Base-by-base conservation (phyloP, 35 echinoderm and acorn worm genomes). In the Strongylocentrotus purpuratus region DNA sequence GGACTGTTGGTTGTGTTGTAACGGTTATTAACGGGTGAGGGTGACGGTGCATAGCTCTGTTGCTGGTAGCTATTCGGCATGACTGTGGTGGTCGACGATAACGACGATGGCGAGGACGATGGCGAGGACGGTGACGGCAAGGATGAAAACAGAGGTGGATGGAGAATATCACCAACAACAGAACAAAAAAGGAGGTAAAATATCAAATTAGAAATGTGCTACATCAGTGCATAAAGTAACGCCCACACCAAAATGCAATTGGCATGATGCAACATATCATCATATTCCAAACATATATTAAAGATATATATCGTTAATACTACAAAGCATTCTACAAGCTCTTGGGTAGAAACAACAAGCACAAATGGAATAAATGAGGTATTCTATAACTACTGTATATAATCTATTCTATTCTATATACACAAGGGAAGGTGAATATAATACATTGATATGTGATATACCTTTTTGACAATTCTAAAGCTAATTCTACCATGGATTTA, bases 21-120 rank as follows among this genome's bases (percentile, higher is more conserved):
- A 48, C 97, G 96, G 87, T 95, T 97, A 87, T 92, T 99, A 45
- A 99, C 95, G 13, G 96, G 97, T 32, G 97, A 99, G 28, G 96
- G 97, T 70, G 97, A 99, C 4, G 96, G 96, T 32, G 97, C 96
- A 94, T 97, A 99, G 78, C 97, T 95, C 86, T 97, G 96, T 31
- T 86, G 95, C 95, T 96, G 92, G 90, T 97, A 99, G 91, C 96
- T 95, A 87, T 97, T 97, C 15, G 96, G 94, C 47, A 97, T 95
- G 50, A 97, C 95, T 96, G 96, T 94, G 33, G 86, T 46, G 46
- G 78, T 46, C 90, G 71, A 78, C 31, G 59, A 48, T 59, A n/a
- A 18, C 31, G 28, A 46, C 22, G 46, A 22, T 7, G 87, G 32
- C 32, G 33, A 31, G 88, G 31, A 88, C 13, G 65, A 85, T 25